Percentiles rank a stretch among this genome's conserved stretches.
phyloP scores from a whole-genome alignment of 2,113 vertebrate genomes.

The rat (Rattus norvegicus) region DNA sequence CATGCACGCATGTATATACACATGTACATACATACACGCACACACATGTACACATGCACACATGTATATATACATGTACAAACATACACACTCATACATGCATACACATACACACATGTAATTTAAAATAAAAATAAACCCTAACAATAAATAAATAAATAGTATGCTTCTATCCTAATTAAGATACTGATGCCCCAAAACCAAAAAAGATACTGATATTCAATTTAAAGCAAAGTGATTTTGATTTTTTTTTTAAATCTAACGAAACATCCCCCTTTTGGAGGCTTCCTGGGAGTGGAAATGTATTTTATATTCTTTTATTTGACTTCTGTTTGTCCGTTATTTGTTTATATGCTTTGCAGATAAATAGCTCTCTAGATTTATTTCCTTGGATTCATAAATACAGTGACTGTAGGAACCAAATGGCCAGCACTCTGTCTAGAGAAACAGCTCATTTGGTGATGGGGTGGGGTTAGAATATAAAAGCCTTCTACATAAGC shows the following conservation, averaged over 20 bases:
- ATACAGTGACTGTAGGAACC: too few relatives aligned
- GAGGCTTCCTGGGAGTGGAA: constrained; percentile 61
- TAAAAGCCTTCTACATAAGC: background rate
- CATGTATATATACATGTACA: too few relatives aligned
- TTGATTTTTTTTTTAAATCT: background rate
- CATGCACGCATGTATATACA: too few relatives aligned
- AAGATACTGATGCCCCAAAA: constrained; percentile 24
- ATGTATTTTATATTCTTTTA: constrained; percentile 45
- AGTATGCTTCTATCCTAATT: constrained; percentile 9
- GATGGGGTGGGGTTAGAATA: background rate
- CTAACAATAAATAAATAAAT: background rate
- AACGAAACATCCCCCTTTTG: constrained; percentile 56
- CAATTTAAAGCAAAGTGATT: constrained; percentile 62
- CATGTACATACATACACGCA: too few relatives aligned
- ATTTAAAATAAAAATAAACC: background rate
- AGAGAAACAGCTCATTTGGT: background rate
- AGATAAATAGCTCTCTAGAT: background rate
- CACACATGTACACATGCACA: too few relatives aligned
- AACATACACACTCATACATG: too few relatives aligned
- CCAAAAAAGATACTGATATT: background rate
- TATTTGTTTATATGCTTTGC: background rate
- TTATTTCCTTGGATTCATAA: background rate
- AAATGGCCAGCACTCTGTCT: background rate
- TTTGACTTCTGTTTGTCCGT: background rate
- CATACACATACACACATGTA: background rate